A percentile compares a stretch with the other conserved stretches of the same genome.
These are phyloP conservation scores for Hemiprocne comata DNA, from an alignment of 2,113 vertebrate genomes.

Conservation along the genomic window DNA sequence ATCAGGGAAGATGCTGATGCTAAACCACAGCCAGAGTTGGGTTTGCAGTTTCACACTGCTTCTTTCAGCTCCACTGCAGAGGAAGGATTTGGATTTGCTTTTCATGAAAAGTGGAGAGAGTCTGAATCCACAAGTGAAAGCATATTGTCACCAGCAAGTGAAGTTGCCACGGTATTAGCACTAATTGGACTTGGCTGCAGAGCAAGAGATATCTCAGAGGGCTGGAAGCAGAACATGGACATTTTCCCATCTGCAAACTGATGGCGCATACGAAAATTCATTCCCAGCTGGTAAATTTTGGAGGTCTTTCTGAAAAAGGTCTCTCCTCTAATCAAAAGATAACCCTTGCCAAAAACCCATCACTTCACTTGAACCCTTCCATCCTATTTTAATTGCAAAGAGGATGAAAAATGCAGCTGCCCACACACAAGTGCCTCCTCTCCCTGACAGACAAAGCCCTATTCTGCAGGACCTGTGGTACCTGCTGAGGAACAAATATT, in stretches of 20 bases:
- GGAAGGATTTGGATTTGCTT: neutral
- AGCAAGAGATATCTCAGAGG: slow-evolving; percentile 50
- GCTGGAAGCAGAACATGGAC: slow-evolving; percentile 49
- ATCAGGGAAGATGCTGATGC: neutral
- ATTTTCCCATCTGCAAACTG: slow-evolving; percentile 52
- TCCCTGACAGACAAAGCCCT: neutral
- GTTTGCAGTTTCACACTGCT: neutral
- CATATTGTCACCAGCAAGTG: slow-evolving; percentile 51
- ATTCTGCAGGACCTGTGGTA: neutral
- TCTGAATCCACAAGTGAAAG: slow-evolving; percentile 17
- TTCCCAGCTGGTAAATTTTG: slow-evolving; percentile 49
- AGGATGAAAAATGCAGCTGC: slow-evolving; percentile 1
- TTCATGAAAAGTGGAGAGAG: neutral
- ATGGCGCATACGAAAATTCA: slow-evolving; percentile 42
- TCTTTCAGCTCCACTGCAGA: neutral
- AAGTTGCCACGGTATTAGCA: slow-evolving; percentile 24
- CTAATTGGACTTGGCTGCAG: slow-evolving; percentile 55
- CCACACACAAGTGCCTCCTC: neutral
- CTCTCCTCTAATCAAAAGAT: slow-evolving; percentile 29
- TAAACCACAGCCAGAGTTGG: neutral
- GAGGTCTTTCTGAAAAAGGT: slow-evolving; percentile 20
- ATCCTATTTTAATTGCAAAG: slow-evolving; percentile 7
- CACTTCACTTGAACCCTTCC: neutral
- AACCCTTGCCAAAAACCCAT: neutral
- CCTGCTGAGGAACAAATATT: neutral